A percentile compares a stretch with the other conserved stretches of the same genome.
These are phyloP conservation scores for Nerophis ophidion DNA, from an alignment of 2,113 vertebrate genomes.

Conservation along the genomic window DNA sequence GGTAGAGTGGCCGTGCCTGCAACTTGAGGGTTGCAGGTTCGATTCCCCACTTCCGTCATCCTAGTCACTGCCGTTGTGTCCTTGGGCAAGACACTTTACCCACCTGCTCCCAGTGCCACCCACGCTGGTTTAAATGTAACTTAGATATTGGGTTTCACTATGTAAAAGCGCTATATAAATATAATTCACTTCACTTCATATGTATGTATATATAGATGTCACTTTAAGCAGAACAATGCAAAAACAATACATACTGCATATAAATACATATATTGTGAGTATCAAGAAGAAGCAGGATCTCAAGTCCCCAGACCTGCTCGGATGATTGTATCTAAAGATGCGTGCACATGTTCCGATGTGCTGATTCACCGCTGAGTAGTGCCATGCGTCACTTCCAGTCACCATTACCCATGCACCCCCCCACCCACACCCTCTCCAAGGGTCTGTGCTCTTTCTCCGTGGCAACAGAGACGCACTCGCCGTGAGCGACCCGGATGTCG, in stretches of 20 bases:
- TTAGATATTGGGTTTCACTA: too few species aligned
- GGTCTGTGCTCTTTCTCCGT: constrained; percentile 43
- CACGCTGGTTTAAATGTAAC: too few species aligned
- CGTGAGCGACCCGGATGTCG: constrained; percentile 37
- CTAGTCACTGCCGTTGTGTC: too few species aligned
- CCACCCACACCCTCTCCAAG: constrained; percentile 38
- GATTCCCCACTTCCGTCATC: too few species aligned
- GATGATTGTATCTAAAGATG: constrained; percentile 4
- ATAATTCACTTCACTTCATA: too few species aligned
- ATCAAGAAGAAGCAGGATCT: background rate
- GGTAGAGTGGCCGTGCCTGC: too few species aligned
- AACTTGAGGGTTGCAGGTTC: too few species aligned
- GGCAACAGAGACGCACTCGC: constrained; percentile 44
- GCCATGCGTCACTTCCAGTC: constrained; percentile 52
- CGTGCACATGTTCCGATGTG: constrained; percentile 17
- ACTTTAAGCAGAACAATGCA: too few species aligned
- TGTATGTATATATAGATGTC: too few species aligned
- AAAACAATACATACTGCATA: background rate
- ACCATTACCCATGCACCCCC: constrained; percentile 30
- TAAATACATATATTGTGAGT: background rate
- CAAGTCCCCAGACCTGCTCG: background rate
- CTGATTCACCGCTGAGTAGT: constrained; percentile 31
- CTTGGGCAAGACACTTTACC: too few species aligned
- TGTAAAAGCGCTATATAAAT: too few species aligned
- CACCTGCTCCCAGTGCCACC: too few species aligned